Conservation (phyloP, 2,797 vertebrate genomes). For the Sandelia bainsii region DNA sequence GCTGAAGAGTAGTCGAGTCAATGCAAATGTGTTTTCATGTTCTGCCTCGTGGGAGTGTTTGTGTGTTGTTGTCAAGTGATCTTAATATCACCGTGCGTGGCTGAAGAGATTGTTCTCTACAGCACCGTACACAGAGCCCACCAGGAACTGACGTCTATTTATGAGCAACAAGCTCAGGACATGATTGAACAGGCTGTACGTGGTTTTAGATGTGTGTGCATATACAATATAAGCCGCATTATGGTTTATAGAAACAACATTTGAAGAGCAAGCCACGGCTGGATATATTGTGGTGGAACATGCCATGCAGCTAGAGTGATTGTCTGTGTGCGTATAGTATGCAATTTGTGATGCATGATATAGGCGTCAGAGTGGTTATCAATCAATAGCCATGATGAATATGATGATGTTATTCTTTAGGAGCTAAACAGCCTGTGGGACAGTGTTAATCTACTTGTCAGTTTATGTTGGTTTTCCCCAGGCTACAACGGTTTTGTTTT, state of each 20-base stretch:
- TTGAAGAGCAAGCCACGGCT: slow-evolving; percentile 9
- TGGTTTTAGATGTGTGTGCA: not conserved
- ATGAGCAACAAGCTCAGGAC: slow-evolving; percentile 61
- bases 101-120: slow-evolving; percentile 65
- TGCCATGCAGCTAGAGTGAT: slow-evolving; percentile 9
- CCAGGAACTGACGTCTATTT: slow-evolving; percentile 52
- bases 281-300: slow-evolving; percentile 13
- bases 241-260: slow-evolving; percentile 19
- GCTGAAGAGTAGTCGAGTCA: slow-evolving; percentile 58
- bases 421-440: slow-evolving; percentile 65
- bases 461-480: slow-evolving; percentile 35
- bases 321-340: not conserved
- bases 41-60: slow-evolving; percentile 71
- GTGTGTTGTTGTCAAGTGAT: slow-evolving; percentile 72
- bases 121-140: slow-evolving; percentile 33
- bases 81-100: slow-evolving; percentile 69
- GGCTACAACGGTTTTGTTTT: slow-evolving; percentile 65
- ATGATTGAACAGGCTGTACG: slow-evolving; percentile 43
- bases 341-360: slow-evolving; percentile 44
- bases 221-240: slow-evolving; percentile 34
- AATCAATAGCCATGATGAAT: slow-evolving; percentile 73
- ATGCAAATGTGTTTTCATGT: slow-evolving; percentile 76
- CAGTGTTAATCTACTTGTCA: slow-evolving; percentile 70
- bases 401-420: slow-evolving; percentile 52
- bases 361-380: slow-evolving; percentile 65